These are phyloP conservation scores for Ariopsis seemanni DNA, from an alignment of 2,113 vertebrate genomes.

Conservation along the genomic window DNA sequence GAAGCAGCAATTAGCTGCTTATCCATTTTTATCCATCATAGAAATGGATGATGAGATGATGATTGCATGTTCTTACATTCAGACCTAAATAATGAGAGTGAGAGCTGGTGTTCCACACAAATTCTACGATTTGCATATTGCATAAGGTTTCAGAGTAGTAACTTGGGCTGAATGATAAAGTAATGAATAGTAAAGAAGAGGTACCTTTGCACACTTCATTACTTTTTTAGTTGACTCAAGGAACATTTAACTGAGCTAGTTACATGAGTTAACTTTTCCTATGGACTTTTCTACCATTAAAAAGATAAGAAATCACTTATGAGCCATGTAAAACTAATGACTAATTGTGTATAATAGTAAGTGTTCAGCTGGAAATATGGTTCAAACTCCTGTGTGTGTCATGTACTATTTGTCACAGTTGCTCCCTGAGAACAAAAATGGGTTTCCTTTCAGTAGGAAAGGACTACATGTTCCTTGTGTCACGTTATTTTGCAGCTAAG, in stretches of 20 bases:
- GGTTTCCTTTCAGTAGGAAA: background rate
- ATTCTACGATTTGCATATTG: background rate
- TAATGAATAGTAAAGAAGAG: background rate
- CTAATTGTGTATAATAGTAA: background rate
- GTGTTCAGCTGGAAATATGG: constrained; percentile 2
- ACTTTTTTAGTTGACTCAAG: background rate
- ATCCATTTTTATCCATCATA: too few relatives aligned
- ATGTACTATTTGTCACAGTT: background rate
- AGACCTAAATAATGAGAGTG: constrained; percentile 5
- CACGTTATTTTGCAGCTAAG: background rate
- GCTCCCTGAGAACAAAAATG: background rate
- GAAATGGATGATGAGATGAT: too few relatives aligned
- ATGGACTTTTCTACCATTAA: background rate
- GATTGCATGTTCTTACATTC: constrained; percentile 6
- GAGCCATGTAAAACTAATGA: background rate
- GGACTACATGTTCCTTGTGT: background rate
- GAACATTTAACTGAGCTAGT: background rate
- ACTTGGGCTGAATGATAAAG: background rate
- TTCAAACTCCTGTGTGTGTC: constrained; percentile 3
- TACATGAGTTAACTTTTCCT: background rate
- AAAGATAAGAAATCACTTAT: background rate
- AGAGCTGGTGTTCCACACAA: background rate
- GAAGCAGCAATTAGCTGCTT: too few relatives aligned
- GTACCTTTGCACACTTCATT: background rate
- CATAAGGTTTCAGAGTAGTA: constrained; percentile 1